Conservation (phyloP, 2,888 invertebrate genomes). For the Scelioninae gen. 1 region DNA sequence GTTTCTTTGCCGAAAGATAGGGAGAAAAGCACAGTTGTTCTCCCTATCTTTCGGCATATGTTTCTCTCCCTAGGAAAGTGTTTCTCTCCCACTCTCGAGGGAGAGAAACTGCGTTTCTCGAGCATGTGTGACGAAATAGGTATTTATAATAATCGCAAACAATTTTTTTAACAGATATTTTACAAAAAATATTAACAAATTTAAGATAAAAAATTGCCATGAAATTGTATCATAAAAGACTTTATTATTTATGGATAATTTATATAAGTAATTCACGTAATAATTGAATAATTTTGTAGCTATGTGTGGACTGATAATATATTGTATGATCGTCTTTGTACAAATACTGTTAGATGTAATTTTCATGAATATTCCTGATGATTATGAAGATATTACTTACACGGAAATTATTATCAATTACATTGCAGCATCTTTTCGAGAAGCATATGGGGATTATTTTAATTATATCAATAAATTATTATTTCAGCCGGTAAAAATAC, state of each 20-base stretch:
- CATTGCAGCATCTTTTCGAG: constrained; percentile 77
- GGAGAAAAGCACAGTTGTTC: too few relatives aligned
- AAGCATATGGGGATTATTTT: constrained; percentile 78
- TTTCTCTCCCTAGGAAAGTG: too few relatives aligned
- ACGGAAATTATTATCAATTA: constrained; percentile 76
- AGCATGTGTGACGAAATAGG: too few relatives aligned
- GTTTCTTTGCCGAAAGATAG: too few relatives aligned
- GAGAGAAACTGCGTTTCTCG: too few relatives aligned
- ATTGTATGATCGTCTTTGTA: constrained; percentile 75
- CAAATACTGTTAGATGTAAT: constrained; percentile 79
- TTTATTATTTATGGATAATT: constrained; percentile 1
- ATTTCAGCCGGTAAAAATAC: constrained; percentile 79
- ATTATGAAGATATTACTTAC: constrained; percentile 74
- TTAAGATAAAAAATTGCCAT: too few relatives aligned
- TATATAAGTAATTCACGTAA: neutral
- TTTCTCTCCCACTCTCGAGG: too few relatives aligned
- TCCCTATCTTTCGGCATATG: too few relatives aligned
- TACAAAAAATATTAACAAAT: too few relatives aligned
- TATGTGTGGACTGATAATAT: constrained; percentile 77
- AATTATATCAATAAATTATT: constrained; percentile 74
- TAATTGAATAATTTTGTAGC: constrained; percentile 71
- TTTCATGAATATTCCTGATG: constrained; percentile 76
- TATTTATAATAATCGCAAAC: too few relatives aligned
- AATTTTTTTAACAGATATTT: too few relatives aligned
- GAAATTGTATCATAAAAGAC: neutral